Evolutionary conservation across 2,797 vertebrate species (phyloP), one percentile per base, ranked within the genome.

Genomic region (Falco novaeseelandiae): DNA sequence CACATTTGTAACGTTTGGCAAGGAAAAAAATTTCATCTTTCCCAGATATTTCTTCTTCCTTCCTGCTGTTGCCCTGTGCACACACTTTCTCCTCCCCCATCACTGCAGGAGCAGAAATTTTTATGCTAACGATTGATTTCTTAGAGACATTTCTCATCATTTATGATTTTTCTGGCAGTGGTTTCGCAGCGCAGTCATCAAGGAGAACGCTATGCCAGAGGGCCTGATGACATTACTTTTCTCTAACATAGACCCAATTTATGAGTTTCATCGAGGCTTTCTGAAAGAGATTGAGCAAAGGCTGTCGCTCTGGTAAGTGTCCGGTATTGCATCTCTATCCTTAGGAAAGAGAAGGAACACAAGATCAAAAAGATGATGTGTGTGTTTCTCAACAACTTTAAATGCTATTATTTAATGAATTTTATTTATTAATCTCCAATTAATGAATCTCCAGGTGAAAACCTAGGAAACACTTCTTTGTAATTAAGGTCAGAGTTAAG

Each of bases 181-280:
- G 99, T 99, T 99, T 95, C 99, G 99, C 93, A 99, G 99, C 5
- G 98, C 99, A 0, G 98, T 99, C 93, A 98, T 99, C 98, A 99
- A 99, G 98, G 99, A 99, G 93, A 99, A 99, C 0, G 99, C 99
- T 77, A 99, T 99, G 99, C 99, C 99, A 0, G 99, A 99, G 42
- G 98, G 98, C 23, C 98, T 99, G 95, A 99, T 99, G 99, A 98
- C 98, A 2, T 98, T 99, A 69, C 98, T 99, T 51, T 99, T 99
- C 98, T 99, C 99, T 94, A 99, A 99, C 97, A 98, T 99, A 5
- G 99, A 99, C 95, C 99, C 99, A 21, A 98, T 99, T 95, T 99
- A 99, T 12, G 99, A 99, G 96, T 99, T 99, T 98, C 99, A 99
- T 83, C 96, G 99, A 90, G 98, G 98, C 85, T 99, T 99, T 96